These are phyloP conservation scores for Sterna hirundo DNA, from an alignment of 2,113 vertebrate genomes.

Conservation along the genomic window DNA sequence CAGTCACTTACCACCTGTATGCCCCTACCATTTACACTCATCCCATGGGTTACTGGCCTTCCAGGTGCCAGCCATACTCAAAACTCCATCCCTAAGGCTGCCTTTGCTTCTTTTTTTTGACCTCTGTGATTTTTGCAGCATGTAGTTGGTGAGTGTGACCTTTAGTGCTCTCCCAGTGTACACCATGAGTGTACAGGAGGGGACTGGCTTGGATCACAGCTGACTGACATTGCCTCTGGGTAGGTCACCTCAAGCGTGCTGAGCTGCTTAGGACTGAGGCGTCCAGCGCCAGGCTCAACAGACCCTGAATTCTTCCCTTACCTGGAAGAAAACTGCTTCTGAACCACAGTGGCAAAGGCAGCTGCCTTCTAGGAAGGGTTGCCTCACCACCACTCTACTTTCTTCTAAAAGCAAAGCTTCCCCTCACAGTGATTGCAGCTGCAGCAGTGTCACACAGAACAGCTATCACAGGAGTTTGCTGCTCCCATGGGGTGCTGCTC, in stretches of 20 bases:
- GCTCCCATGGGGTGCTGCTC: neutral
- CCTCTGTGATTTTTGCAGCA: neutral
- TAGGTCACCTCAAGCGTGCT: neutral
- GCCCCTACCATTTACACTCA: neutral
- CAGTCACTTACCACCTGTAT: neutral
- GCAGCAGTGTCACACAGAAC: accelerated
- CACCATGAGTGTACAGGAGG: accelerated
- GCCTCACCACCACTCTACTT: neutral
- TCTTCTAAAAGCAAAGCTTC: neutral
- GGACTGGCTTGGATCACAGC: neutral
- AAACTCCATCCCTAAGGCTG: neutral
- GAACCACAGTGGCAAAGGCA: neutral
- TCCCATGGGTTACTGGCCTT: neutral
- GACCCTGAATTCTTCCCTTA: neutral
- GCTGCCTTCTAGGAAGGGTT: neutral
- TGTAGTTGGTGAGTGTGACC: neutral
- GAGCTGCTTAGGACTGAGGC: neutral
- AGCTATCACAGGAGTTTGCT: neutral
- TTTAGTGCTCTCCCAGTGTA: neutral
- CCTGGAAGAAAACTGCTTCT: neutral
- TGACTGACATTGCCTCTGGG: neutral
- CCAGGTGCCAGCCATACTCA: neutral
- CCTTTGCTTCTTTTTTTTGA: neutral
- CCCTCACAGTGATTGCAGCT: neutral
- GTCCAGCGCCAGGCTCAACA: neutral